Percentiles rank a stretch among this genome's conserved stretches.
phyloP scores from a whole-genome alignment of 2,888 invertebrate species.

The Amphiduros pacificus region DNA sequence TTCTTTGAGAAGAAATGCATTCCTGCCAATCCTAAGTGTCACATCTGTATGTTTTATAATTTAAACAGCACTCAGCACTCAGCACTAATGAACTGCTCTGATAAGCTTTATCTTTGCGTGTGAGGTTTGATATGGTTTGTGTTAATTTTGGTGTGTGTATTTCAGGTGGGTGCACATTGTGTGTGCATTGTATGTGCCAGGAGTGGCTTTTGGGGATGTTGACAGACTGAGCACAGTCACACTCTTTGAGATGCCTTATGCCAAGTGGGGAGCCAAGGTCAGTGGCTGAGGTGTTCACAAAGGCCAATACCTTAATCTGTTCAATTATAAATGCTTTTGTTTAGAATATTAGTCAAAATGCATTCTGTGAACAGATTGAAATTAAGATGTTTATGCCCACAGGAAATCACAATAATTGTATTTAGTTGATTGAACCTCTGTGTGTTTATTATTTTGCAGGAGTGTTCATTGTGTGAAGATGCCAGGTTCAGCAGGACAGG shows the following conservation, averaged over 20 bases:
- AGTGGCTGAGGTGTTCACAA: background rate
- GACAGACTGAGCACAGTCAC: slow-evolving; percentile 78
- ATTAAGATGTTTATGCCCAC: background rate
- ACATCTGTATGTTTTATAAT: too few species aligned
- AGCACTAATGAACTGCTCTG: too few species aligned
- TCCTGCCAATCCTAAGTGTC: too few species aligned
- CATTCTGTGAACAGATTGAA: background rate
- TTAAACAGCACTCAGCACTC: too few species aligned
- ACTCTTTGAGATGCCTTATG: slow-evolving; percentile 96
- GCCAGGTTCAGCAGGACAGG: slow-evolving; percentile 86
- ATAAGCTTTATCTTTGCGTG: too few species aligned
- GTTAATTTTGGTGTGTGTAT: too few species aligned
- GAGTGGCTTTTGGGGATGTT: slow-evolving; percentile 92
- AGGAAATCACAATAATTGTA: background rate
- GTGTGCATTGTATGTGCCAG: slow-evolving; percentile 96
- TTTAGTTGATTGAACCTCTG: background rate
- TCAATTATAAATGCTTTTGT: background rate
- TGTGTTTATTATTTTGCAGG: slow-evolving; percentile 47
- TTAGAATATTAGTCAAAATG: background rate
- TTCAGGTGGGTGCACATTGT: slow-evolving; percentile 90
- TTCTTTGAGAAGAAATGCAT: too few species aligned
- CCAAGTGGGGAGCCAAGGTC: slow-evolving; percentile 88
- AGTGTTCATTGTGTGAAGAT: slow-evolving; percentile 88
- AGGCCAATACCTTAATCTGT: background rate
- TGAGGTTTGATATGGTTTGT: too few species aligned